Evolutionary conservation across 35 echinoderm and acorn worm species (phyloP), one percentile per base, ranked within the genome.

Genomic region (Lytechinus variegatus): DNA sequence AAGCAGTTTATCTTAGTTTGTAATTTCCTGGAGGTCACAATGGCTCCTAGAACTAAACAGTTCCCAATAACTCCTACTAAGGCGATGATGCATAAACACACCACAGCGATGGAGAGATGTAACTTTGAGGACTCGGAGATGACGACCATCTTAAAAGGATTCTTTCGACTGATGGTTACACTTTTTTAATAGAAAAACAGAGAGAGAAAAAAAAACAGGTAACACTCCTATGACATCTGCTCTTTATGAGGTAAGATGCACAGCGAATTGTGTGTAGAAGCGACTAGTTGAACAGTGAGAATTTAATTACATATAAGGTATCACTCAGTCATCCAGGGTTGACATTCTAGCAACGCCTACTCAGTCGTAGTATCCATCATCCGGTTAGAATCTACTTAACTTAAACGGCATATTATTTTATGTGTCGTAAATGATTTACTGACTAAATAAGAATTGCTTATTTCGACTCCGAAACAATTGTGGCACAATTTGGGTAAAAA

Each of bases 61-160:
- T 93, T 93, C n/a, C 92, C 92, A 12, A 93, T 24, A 93, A 93
- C 54, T 53, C 92, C 92, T 19, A 54, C 21, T 11, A 93, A 10
- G 12, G 92, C 9, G 21, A 93, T n/a, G 11, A 93, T 54, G 56
- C 92, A 55, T 13, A 93, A 93, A 93, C 52, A 93, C 27, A 27
- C n/a, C 16, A 57, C 92, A 29, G 92, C 92, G 55, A 57, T 57
- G 52, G 53, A 93, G 29, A 93, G 55, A 93, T 93, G 92, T 27
- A 55, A 57, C 54, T 93, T 93, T 14, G 92, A 93, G 53, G 12
- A 55, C 11, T 93, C 92, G 9, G 92, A 93, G 27, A 93, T 93
- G 52, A 21, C 55, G 10, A 10, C 13, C 88, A 54, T 90, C 88
- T 24, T 79, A 79, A 3, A 44, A 44, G 33, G 2, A 44, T 44